Conservation (phyloP, 2,797 vertebrate species). For the Euphonia xanthogaster region DNA sequence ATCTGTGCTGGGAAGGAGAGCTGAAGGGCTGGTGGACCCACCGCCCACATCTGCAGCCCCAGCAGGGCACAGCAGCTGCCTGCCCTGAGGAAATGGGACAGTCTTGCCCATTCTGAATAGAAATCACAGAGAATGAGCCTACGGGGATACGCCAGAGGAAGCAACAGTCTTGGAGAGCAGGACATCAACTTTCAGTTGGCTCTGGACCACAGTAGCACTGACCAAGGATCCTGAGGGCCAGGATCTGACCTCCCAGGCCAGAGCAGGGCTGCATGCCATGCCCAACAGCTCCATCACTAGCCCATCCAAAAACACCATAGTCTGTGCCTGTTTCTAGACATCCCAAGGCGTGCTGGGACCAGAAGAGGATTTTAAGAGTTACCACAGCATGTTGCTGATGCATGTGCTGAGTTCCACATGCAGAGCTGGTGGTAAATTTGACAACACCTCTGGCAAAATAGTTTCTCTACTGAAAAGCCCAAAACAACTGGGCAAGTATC, state of each 20-base stretch:
- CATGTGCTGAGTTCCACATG: background rate
- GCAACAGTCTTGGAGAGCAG: background rate
- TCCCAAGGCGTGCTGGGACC: background rate
- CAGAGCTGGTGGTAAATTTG: background rate
- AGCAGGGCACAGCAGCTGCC: background rate
- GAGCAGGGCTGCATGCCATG: background rate
- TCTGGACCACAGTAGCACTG: background rate
- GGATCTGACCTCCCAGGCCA: background rate
- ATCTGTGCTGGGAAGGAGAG: background rate
- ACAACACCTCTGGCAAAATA: background rate
- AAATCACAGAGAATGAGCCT: background rate
- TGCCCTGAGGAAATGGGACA: background rate
- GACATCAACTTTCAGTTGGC: background rate
- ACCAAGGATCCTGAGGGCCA: background rate
- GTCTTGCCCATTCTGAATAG: background rate
- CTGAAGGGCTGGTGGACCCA: background rate
- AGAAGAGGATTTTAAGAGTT: background rate
- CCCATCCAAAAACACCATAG: background rate
- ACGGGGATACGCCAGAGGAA: background rate
- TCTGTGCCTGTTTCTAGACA: background rate
- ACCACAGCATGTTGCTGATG: background rate
- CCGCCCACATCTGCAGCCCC: background rate
- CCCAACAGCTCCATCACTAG: background rate
- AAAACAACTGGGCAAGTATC: background rate
- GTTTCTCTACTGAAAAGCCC: background rate